Evolutionary conservation across 2,797 vertebrate species (phyloP).

Genomic region (Mormyrus hasselquistii): DNA sequence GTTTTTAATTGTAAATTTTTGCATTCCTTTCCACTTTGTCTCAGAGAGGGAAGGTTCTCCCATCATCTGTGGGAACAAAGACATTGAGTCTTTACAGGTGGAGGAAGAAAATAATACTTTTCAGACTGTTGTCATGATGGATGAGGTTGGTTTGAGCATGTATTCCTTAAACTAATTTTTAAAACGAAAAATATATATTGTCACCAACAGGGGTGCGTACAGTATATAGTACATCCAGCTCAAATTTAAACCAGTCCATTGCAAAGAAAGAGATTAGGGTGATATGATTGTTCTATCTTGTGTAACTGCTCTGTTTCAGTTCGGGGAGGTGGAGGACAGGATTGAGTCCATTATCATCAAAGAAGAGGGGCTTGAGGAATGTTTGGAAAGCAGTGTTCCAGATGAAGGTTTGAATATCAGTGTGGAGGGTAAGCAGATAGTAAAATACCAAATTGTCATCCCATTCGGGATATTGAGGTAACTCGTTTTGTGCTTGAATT

Average conservation of each 20-base stretch:
- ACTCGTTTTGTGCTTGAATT: neutral
- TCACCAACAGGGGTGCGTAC: neutral
- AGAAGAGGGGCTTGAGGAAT: slow-evolving; percentile 43
- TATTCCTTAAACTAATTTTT: neutral
- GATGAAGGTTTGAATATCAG: slow-evolving; percentile 12
- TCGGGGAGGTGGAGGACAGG: slow-evolving; percentile 37
- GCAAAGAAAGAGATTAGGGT: neutral
- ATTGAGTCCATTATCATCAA: slow-evolving; percentile 42
- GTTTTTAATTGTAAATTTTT: neutral
- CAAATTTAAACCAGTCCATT: neutral
- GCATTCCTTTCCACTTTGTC: neutral
- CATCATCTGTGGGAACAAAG: neutral
- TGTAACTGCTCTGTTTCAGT: slow-evolving; percentile 6
- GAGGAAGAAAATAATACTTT: neutral
- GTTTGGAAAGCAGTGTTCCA: slow-evolving; percentile 24
- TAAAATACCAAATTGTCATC: neutral
- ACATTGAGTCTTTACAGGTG: neutral
- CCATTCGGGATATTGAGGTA: neutral
- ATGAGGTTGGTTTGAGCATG: slow-evolving; percentile 15
- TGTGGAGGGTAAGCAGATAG: slow-evolving; percentile 12
- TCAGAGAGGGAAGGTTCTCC: slow-evolving; percentile 5
- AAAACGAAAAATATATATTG: neutral
- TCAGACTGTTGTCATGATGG: slow-evolving; percentile 19
- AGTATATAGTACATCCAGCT: neutral
- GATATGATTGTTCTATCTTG: neutral